phyloP scores from a whole-genome alignment of 1,140 invertebrate species.

The Rhynchophorus ferrugineus region DNA sequence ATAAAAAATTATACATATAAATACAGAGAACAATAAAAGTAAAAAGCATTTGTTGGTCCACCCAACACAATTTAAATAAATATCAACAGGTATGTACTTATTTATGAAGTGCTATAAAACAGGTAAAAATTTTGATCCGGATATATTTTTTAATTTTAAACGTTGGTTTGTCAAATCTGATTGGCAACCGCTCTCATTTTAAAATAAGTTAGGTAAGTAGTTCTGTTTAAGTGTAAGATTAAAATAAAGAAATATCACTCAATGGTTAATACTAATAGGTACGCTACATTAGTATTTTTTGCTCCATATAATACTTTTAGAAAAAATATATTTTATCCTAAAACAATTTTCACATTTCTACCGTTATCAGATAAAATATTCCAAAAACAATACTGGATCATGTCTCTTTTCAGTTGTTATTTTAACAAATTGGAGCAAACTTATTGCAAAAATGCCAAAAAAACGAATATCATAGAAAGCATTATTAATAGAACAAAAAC shows the following conservation, averaged over 20 bases:
- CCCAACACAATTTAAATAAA: no score
- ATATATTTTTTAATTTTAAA: no score
- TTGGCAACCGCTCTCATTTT: neutral
- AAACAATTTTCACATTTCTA: neutral
- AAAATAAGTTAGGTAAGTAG: neutral
- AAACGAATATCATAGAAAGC: conserved; percentile 3
- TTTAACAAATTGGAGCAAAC: neutral
- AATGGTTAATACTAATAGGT: conserved; percentile 5
- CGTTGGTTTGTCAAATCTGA: no score
- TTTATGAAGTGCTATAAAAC: no score
- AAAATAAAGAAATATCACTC: conserved; percentile 6
- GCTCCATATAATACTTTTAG: neutral
- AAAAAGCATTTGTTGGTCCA: no score
- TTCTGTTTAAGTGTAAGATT: neutral
- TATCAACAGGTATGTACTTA: no score
- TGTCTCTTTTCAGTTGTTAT: no score
- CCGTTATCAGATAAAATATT: no score
- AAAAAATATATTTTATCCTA: neutral
- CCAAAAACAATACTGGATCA: no score
- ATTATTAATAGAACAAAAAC: neutral
- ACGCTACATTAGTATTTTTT: neutral
- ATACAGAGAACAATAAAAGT: no score
- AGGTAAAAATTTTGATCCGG: no score
- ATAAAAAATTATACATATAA: no score
- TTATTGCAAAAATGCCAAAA: conserved; percentile 6